Percentiles rank a stretch among this genome's conserved stretches.
These are phyloP conservation scores for Euborellia annulipes DNA, from an alignment of 1,140 invertebrate genomes.

Conservation along the genomic window DNA sequence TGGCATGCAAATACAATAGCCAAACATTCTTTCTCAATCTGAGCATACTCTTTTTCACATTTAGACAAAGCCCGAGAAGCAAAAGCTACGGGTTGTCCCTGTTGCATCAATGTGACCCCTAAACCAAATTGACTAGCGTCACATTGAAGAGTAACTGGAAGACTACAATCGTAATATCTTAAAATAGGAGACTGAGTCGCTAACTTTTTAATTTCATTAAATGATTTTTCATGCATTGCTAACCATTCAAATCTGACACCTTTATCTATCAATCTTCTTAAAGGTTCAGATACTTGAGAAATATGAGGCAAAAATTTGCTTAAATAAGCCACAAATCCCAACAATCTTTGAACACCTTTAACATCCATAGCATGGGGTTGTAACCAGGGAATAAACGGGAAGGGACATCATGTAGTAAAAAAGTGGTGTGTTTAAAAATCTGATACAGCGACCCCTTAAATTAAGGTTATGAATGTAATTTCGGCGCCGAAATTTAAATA, in stretches of 20 bases:
- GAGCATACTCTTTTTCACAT: slow-evolving; percentile 21
- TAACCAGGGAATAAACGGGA: too few relatives aligned
- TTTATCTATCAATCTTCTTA: slow-evolving; percentile 19
- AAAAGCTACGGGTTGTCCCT: slow-evolving; percentile 22
- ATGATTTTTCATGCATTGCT: slow-evolving; percentile 12
- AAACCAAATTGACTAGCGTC: slow-evolving; percentile 11
- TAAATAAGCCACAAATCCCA: slow-evolving; percentile 27
- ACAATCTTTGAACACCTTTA: slow-evolving; percentile 13
- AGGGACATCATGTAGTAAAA: too few relatives aligned
- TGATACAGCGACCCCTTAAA: too few relatives aligned
- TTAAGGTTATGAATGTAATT: too few relatives aligned
- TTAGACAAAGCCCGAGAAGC: slow-evolving; percentile 13
- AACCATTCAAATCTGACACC: slow-evolving; percentile 15
- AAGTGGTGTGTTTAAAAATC: too few relatives aligned
- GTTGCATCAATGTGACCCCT: slow-evolving; percentile 17
- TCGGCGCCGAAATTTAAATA: too few relatives aligned
- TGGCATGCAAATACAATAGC: slow-evolving; percentile 29
- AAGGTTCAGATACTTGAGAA: slow-evolving; percentile 13
- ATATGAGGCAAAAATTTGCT: slow-evolving; percentile 22
- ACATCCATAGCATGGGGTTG: too few relatives aligned
- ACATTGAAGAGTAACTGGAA: slow-evolving; percentile 6
- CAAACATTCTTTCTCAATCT: slow-evolving; percentile 33
- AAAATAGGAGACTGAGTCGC: slow-evolving; percentile 18
- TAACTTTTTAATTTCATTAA: slow-evolving; percentile 17
- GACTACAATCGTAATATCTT: slow-evolving; percentile 16